phyloP scores from a whole-genome alignment of 2,797 vertebrate genomes.

The Cyprinodon diabolis region DNA sequence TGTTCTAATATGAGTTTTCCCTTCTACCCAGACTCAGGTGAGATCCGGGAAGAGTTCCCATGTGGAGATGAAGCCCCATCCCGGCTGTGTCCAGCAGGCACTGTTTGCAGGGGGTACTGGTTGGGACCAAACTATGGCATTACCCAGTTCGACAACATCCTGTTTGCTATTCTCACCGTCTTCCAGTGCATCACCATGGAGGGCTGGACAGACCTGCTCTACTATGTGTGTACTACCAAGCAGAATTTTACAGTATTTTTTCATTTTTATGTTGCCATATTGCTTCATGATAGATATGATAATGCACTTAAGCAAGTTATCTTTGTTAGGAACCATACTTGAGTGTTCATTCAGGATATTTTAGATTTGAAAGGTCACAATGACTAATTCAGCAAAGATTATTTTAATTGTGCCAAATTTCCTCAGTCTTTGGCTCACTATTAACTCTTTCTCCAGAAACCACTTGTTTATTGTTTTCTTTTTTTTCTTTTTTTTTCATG shows the following conservation, averaged over 20 bases:
- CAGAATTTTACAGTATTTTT: not conserved
- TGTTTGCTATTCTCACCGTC: constrained; percentile 95
- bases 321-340: not conserved
- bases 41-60: constrained; percentile 88
- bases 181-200: constrained; percentile 99
- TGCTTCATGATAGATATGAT: not conserved
- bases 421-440: not conserved
- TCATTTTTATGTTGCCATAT: not conserved
- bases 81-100: constrained; percentile 89
- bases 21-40: constrained; percentile 69
- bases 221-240: constrained; percentile 82
- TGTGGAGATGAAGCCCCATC: constrained; percentile 86
- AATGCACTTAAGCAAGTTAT: not conserved
- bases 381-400: not conserved
- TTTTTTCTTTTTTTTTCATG: too few species aligned
- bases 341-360: not conserved
- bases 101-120: constrained; percentile 88
- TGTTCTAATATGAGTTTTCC: constrained; percentile 2
- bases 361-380: not conserved
- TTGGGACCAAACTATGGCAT: constrained; percentile 94
- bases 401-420: not conserved
- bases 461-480: not conserved
- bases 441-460: too few species aligned
- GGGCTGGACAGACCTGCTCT: constrained; percentile 95
- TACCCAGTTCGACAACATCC: constrained; percentile 97